Evolutionary conservation across 1,140 invertebrate species (phyloP), one percentile per base, ranked within the genome.

Genomic region (Scaptomyza hsui): DNA sequence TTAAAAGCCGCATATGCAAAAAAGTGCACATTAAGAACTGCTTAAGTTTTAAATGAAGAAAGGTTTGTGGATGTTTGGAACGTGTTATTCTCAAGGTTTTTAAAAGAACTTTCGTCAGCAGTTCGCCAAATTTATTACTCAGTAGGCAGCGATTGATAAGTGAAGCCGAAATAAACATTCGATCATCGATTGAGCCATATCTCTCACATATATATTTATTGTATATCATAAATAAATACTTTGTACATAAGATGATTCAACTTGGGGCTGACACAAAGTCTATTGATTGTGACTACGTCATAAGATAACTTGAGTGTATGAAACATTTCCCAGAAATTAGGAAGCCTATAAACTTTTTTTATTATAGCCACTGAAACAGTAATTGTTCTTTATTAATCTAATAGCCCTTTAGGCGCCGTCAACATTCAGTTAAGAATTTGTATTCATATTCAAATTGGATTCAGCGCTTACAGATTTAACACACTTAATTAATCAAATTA

Each of bases 401-500:
- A 67, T 41, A 67, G 45, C 9, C 21, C 79, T 78, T 13, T 32
- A n/a, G 64, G 63, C 62, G 62, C 24, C 57, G 37, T 41, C 18
- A 12, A 60, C 42, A n/a, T 51, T 48, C 42, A 37, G 32, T 21
- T 24, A 62, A 26, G 7, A 32, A 32, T 53, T 53, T 45, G 21
- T 57, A 47, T 47, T 49, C 12, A 47, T 9, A 29, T 29, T 29
- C 26, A 37, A n/a, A 37, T 48, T 41, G 41, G 39, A n/a, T 29
- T 24, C 19, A 37, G 4, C 12, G 32, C 32, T 57, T 19, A 19
- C 24, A 26, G 39, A 44, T 44, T 62, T 21, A 35, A 7, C 13
- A 24, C n/a, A 51, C 48, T 61, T 75, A 85, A 83, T 83, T 83
- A 83, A 83, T 83, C 79, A 83, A 83, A 72, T 85, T 79, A 65